phyloP scores from a whole-genome alignment of 53 echinoderm and acorn worm genomes.

The Paracentrotus lividus region DNA sequence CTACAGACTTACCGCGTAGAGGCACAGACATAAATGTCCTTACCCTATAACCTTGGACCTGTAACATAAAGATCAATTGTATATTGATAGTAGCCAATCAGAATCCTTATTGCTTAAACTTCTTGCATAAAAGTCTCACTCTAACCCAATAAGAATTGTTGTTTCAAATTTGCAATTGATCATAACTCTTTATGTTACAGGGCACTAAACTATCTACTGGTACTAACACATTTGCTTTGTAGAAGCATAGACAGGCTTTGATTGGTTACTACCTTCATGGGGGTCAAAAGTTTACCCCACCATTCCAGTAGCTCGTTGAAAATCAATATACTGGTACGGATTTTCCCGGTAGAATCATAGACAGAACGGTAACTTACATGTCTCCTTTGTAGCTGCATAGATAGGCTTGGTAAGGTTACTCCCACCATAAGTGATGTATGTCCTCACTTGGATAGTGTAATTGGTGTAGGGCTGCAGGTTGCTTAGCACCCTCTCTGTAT shows the following conservation, averaged over 20 bases:
- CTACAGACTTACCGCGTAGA: too few species aligned
- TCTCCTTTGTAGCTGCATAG: constrained; percentile 75
- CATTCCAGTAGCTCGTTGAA: neutral
- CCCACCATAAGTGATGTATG: constrained; percentile 61
- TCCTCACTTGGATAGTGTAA: constrained; percentile 80
- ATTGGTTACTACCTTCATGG: constrained; percentile 65
- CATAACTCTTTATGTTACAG: too few species aligned
- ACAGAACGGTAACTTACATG: constrained; percentile 78
- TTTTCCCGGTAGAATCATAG: constrained; percentile 72
- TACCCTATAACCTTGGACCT: too few species aligned
- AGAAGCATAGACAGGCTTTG: constrained; percentile 52
- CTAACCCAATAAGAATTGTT: too few species aligned
- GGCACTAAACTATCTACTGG: neutral
- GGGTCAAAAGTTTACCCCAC: constrained; percentile 51
- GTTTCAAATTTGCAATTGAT: too few species aligned
- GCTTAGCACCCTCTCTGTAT: constrained; percentile 36
- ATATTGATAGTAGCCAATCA: too few species aligned
- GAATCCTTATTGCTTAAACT: too few species aligned
- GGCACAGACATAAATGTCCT: too few species aligned
- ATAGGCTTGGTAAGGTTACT: constrained; percentile 74
- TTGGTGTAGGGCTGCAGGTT: constrained; percentile 86
- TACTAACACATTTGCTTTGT: constrained; percentile 71
- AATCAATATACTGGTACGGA: constrained; percentile 67
- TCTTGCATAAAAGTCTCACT: too few species aligned
- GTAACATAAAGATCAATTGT: too few species aligned